Evolutionary conservation across 2,888 invertebrate genomes (phyloP).

Genomic region (Aphrophora alni): DNA sequence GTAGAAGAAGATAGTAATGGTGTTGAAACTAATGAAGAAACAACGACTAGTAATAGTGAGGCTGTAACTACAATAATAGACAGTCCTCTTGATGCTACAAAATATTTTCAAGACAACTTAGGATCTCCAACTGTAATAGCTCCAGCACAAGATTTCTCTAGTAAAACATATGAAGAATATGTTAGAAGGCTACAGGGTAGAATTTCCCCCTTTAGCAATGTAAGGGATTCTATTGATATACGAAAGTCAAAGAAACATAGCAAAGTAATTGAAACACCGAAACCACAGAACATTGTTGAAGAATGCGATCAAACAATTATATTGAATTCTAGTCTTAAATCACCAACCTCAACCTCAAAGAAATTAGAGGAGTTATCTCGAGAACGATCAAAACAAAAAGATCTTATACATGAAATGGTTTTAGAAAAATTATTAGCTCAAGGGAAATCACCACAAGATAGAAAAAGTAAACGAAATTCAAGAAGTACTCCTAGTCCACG

Average conservation of each 20-base stretch:
- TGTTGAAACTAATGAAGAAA: constrained; percentile 32
- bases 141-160: constrained; percentile 45
- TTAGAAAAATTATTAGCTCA: constrained; percentile 77
- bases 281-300: constrained; percentile 60
- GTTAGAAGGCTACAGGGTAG: constrained; percentile 70
- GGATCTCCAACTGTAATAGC: constrained; percentile 16
- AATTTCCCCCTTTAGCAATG: constrained; percentile 73
- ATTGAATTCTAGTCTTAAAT: constrained; percentile 54
- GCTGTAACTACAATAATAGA: constrained; percentile 48
- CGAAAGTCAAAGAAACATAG: constrained; percentile 65
- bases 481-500: constrained; percentile 45
- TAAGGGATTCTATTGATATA: constrained; percentile 70
- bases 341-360: constrained; percentile 62
- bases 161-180: constrained; percentile 64
- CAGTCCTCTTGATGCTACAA: constrained; percentile 28
- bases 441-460: constrained; percentile 64
- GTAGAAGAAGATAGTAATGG: constrained; percentile 34
- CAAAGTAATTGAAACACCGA: constrained; percentile 54
- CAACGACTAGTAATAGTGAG: constrained; percentile 51
- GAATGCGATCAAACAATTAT: constrained; percentile 55
- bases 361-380: constrained; percentile 79
- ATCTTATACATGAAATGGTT: constrained; percentile 81
- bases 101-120: constrained; percentile 26
- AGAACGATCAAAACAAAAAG: constrained; percentile 83
- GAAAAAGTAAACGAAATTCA: constrained; percentile 62